Base-by-base conservation (phyloP, 2,888 invertebrate genomes). In the Drepana falcataria region DNA sequence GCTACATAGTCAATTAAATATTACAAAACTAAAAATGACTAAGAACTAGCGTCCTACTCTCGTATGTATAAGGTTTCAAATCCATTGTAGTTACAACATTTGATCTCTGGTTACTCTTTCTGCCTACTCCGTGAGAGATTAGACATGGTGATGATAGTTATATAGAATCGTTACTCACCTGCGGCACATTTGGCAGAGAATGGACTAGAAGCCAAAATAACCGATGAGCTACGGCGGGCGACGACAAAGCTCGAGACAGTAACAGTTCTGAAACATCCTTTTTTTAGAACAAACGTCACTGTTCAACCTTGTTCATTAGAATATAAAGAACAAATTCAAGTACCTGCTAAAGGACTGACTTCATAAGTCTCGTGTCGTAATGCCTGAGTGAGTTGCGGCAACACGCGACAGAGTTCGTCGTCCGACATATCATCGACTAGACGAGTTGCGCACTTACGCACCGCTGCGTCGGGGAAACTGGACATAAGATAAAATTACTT, bases 331-430 rank as follows among this genome's bases (percentile, higher is more conserved):
- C 4, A n/a, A 51, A 34, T 33, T n/a, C 4, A 58, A 57, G 9
- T 47, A 88, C 88, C 83, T 0, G 98, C 96, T 54, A 99, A 91
- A 0, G 97, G 93, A 9, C 98, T 98, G 49, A 96, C 94, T 79
- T 98, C 98, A 76, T 97, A 97, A 1, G 96, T 97, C 90, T 96
- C 98, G 83, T 95, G 96, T 66, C 96, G 96, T 71, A 97, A 89
- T 60, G 95, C 98, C 87, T 98, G 97, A 48, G 98, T 94, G 7
- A 99, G 91, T 77, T 99, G 99, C 1, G 99, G 99, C 70, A 99
- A 87, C 79, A 97, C 96, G 76, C 98, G 96, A 44, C 96, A 95
- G 48, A 99, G 85, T 72, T 97, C 97, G 80, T 98, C 98, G 69
- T 95, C 95, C 1, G 95, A 93, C 81, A 98, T 93, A 9, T 92